Base-by-base conservation (phyloP, 2,797 vertebrate species). In the Halcyon leucocephala region DNA sequence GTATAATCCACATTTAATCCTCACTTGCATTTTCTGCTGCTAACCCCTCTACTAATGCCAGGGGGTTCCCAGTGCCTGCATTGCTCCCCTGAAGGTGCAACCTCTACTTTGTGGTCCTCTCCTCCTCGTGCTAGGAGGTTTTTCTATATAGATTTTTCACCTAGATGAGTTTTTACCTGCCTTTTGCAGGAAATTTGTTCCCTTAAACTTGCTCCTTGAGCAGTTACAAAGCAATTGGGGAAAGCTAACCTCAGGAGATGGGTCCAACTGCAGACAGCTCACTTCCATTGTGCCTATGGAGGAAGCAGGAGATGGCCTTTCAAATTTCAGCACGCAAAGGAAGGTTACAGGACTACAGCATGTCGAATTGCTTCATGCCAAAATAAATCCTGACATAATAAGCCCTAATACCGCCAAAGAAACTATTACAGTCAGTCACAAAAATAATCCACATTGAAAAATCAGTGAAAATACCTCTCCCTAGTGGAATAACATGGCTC, bases 331-430 rank as follows among this genome's bases (percentile, higher is more conserved):
- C 65, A 39, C 0, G 4, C 67, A 83, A 39, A 84, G 62, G 58
- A 29, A 94, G 87, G 74, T 60, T 90, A 69, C 48, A 81, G 73
- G 52, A 66, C 80, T 74, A 52, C 54, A 93, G 88, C 88, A 51
- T 42, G 78, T 88, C 51, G 3, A 96, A 96, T 93, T 74, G 33
- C 90, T 91, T 96, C 91, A 93, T 15, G 28, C 91, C 4, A 0
- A 90, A 96, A 94, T 97, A 97, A 96, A 95, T 97, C 95, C 94
- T 95, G 93, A 94, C 95, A 97, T 97, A 96, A 96, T 95, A 96
- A 96, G 83, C 78, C 85, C 83, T 95, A 97, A 97, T 89, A 66
- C 94, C 0, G 1, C 82, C 94, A 95, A 93, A 95, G 94, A 97
- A 91, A 95, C 95, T 95, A 95, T 96, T 97, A 96, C 88, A 91